phyloP scores from a whole-genome alignment of 2,888 invertebrate genomes.

The Anorthoa munda region DNA sequence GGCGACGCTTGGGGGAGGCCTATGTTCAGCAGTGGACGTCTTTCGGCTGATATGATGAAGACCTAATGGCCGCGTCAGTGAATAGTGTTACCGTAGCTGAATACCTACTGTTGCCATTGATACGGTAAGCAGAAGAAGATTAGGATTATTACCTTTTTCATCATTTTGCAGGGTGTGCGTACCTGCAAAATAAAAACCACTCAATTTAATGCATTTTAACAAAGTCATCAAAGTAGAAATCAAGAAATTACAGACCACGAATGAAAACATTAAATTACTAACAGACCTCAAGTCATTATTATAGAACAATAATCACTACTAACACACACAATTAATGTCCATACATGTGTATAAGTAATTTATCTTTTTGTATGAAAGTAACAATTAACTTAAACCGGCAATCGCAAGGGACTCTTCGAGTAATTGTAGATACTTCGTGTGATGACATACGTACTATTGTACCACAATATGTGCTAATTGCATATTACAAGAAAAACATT shows the following conservation, averaged over 20 bases:
- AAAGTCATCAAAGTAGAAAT: conserved; percentile 34
- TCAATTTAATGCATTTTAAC: neutral
- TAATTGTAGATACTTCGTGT: conserved; percentile 75
- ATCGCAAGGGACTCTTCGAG: conserved; percentile 77
- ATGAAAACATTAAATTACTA: conserved; percentile 55
- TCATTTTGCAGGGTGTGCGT: neutral
- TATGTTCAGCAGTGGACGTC: too few species aligned
- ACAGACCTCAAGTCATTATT: conserved; percentile 33
- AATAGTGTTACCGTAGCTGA: too few species aligned
- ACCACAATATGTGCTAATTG: conserved; percentile 85
- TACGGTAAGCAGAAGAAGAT: too few species aligned
- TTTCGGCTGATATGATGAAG: too few species aligned
- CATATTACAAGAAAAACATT: conserved; percentile 79
- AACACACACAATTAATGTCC: conserved; percentile 52
- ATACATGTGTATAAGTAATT: conserved; percentile 33
- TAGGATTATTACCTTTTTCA: too few species aligned
- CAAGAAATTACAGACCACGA: conserved; percentile 33
- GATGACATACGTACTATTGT: conserved; percentile 56
- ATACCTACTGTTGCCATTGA: too few species aligned
- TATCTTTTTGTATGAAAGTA: conserved; percentile 40
- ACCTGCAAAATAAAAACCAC: conserved; percentile 32
- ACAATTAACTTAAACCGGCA: conserved; percentile 68
- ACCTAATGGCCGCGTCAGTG: too few species aligned
- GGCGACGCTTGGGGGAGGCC: too few species aligned
- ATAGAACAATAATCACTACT: conserved; percentile 40